Conservation (phyloP, 1,140 invertebrate species). For the Notospermus geniculatus region DNA sequence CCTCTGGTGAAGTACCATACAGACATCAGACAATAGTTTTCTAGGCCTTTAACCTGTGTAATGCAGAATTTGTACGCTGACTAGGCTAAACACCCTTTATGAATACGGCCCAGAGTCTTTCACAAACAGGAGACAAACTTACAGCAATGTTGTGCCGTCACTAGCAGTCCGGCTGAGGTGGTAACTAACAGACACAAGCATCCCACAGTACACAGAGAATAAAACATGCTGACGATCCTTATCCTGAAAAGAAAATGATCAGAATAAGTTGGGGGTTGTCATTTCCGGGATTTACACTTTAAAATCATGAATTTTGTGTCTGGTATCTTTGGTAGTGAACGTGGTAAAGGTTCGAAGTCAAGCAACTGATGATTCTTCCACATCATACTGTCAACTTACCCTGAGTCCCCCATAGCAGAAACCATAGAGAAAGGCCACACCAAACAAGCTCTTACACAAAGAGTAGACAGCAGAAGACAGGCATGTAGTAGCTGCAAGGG, state of each 20-base stretch:
- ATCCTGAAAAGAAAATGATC: slow-evolving; percentile 15
- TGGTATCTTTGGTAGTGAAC: no score
- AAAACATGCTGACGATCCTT: slow-evolving; percentile 77
- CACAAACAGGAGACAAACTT: neutral
- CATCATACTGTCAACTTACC: slow-evolving; percentile 47
- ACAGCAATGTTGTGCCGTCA: slow-evolving; percentile 76
- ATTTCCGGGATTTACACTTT: no score
- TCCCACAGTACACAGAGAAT: slow-evolving; percentile 92
- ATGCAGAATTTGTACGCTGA: no score
- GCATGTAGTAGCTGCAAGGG: slow-evolving; percentile 74
- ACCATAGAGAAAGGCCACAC: slow-evolving; percentile 80
- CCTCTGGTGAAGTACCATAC: no score
- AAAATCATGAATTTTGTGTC: no score
- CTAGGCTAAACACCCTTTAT: no score
- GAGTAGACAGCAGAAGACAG: slow-evolving; percentile 82
- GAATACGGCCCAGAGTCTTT: no score
- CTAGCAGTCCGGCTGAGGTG: slow-evolving; percentile 88
- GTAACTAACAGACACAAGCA: slow-evolving; percentile 85
- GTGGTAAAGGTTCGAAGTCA: no score
- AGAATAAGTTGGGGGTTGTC: no score
- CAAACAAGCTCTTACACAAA: slow-evolving; percentile 75
- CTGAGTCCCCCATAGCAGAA: slow-evolving; percentile 75
- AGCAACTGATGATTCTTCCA: no score
- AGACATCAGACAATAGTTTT: no score
- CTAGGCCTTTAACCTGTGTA: no score